Conservation (phyloP, 2,888 invertebrate genomes). For the Stenichneumon culpator region DNA sequence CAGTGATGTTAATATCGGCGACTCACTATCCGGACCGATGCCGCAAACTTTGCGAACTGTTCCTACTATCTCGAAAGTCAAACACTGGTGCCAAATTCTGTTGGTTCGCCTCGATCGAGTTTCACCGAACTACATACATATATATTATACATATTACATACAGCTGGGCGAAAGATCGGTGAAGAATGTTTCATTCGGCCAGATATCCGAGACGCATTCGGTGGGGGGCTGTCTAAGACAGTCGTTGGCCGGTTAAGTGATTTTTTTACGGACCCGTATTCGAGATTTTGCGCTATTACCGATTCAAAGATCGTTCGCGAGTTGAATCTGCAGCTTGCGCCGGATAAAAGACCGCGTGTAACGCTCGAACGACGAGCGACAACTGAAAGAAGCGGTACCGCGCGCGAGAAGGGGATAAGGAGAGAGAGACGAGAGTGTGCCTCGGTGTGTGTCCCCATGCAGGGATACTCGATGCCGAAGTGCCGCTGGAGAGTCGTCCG, state of each 20-base stretch:
- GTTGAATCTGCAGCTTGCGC: neutral
- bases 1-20: slow-evolving; percentile 5
- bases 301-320: neutral
- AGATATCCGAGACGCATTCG: neutral
- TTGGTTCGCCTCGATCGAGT: slow-evolving; percentile 13
- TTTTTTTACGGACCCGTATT: neutral
- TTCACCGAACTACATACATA: neutral
- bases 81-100: slow-evolving; percentile 14
- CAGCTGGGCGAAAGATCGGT: neutral
- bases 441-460: slow-evolving; percentile 50
- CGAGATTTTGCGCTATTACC: neutral
- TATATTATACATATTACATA: neutral
- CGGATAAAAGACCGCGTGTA: slow-evolving; percentile 69
- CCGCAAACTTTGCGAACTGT: slow-evolving; percentile 2
- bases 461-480: slow-evolving; percentile 16
- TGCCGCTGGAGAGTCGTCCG: slow-evolving; percentile 48
- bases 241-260: neutral
- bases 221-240: neutral
- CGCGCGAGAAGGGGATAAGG: slow-evolving; percentile 77
- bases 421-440: slow-evolving; percentile 29
- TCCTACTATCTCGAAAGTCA: neutral
- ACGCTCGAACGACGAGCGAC: slow-evolving; percentile 80
- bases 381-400: slow-evolving; percentile 80
- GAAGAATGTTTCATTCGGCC: neutral
- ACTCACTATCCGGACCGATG: slow-evolving; percentile 3